Evolutionary conservation across 1,140 invertebrate genomes (phyloP).

Genomic region (Diprion similis): DNA sequence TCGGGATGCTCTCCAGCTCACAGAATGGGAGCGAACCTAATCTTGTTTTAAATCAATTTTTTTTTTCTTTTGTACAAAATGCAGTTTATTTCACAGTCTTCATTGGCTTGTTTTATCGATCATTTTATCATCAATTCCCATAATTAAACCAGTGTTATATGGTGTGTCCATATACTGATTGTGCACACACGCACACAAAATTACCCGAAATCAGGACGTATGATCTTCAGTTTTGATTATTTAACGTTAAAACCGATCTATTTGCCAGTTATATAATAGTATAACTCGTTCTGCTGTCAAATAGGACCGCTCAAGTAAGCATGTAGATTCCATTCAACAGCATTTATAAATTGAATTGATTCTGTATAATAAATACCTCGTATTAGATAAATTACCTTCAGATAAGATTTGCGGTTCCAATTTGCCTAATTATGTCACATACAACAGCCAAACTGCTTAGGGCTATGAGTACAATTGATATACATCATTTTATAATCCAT

Average conservation of each 20-base stretch:
- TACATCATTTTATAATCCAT: neutral
- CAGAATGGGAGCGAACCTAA: conserved; percentile 15
- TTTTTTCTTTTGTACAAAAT: conserved; percentile 40
- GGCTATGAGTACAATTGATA: neutral
- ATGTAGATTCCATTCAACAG: neutral
- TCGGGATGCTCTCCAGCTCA: conserved; percentile 2
- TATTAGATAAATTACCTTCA: neutral
- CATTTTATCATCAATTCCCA: neutral
- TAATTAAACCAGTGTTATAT: neutral
- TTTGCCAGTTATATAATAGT: too few species aligned
- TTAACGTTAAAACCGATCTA: neutral
- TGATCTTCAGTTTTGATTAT: neutral
- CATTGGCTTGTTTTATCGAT: conserved; percentile 3
- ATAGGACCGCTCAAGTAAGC: too few species aligned
- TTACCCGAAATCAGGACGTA: conserved; percentile 3
- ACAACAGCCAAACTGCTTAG: conserved; percentile 1
- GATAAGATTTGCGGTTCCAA: neutral
- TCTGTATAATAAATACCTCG: conserved; percentile 5
- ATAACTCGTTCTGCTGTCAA: too few species aligned
- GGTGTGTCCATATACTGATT: neutral
- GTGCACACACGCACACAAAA: neutral
- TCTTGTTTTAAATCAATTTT: conserved; percentile 32
- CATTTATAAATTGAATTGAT: neutral
- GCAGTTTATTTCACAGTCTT: conserved; percentile 12
- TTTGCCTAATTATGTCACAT: neutral